Evolutionary conservation across 2,888 invertebrate species (phyloP), one percentile per base, ranked within the genome.

Genomic region (Tinea semifulvella): DNA sequence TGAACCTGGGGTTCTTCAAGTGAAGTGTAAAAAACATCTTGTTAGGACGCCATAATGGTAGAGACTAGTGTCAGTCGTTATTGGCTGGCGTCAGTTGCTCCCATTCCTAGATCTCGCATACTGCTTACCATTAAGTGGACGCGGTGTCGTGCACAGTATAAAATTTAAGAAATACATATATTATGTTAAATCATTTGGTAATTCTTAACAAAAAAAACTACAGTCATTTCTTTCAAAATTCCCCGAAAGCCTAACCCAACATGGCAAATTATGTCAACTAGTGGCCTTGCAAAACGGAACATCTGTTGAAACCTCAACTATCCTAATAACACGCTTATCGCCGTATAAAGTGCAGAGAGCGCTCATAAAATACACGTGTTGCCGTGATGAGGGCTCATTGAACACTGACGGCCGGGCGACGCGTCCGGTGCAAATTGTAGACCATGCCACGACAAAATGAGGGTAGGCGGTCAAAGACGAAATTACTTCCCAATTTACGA

Each of bases 401-500:
- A 55, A 57, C 60, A 65, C 54, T 68, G 64, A 57, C 35, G 35
- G 52, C 20, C 13, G 43, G 19, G 18, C 55, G 16, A 6, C 17
- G 65, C 65, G 65, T 67, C 71, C 73, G 67, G 68, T 56, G 65
- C 65, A 69, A 73, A 74, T 73, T 72, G 68, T 70, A 68, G 61
- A 59, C 52, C 58, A 51, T 47, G 47, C 49, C 16, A 16, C 55
- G 54, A 54, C 57, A 52, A 57, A 57, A 54, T 57, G 61, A 57
- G 60, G 65, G 65, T 65, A 66, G 61, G 52, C 61, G 61, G 58
- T 65, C 63, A 61, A 58, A 65, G 60, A 62, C 65, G 60, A 56
- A 69, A 71, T 69, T 67, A 67, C 65, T 36, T 36, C 17, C 36
- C n/a, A 18, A 36, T 31, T 7, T 7, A 14, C 2, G 13, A 14